phyloP scores from a whole-genome alignment of 2,888 invertebrate genomes.

The Myopa tessellatipennis region DNA sequence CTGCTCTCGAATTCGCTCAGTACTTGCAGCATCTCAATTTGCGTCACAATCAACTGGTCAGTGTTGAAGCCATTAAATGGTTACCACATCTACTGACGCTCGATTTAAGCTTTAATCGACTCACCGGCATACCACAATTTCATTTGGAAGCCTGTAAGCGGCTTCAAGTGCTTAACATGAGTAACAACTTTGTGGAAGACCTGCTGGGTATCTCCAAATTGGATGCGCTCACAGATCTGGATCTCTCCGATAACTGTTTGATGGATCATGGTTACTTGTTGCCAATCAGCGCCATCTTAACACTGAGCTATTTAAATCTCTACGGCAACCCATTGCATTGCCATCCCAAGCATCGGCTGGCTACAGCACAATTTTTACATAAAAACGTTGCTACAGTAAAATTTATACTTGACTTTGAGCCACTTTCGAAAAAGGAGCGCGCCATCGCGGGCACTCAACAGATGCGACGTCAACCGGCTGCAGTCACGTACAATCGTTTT shows the following conservation, averaged over 20 bases:
- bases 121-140: conserved; percentile 72
- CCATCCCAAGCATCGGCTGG: conserved; percentile 72
- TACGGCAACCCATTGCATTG: conserved; percentile 75
- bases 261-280: conserved; percentile 72
- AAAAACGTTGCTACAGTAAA: conserved; percentile 70
- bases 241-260: conserved; percentile 75
- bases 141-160: conserved; percentile 71
- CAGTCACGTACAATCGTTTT: conserved; percentile 49
- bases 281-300: conserved; percentile 71
- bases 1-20: conserved; percentile 73
- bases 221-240: conserved; percentile 71
- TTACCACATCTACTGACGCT: conserved; percentile 74
- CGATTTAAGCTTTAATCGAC: conserved; percentile 75
- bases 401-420: conserved; percentile 72
- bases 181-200: conserved; percentile 76
- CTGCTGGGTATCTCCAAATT: conserved; percentile 71
- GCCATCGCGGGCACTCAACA: conserved; percentile 68
- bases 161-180: conserved; percentile 72
- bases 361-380: conserved; percentile 72
- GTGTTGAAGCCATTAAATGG: conserved; percentile 71
- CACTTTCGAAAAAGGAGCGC: conserved; percentile 71
- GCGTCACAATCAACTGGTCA: conserved; percentile 73
- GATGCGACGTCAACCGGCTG: conserved; percentile 50
- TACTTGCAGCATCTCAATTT: conserved; percentile 74
- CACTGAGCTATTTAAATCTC: conserved; percentile 71